Evolutionary conservation across 1,140 invertebrate genomes (phyloP), one percentile per base, ranked within the genome.

Genomic region (Rhysida immarginata): DNA sequence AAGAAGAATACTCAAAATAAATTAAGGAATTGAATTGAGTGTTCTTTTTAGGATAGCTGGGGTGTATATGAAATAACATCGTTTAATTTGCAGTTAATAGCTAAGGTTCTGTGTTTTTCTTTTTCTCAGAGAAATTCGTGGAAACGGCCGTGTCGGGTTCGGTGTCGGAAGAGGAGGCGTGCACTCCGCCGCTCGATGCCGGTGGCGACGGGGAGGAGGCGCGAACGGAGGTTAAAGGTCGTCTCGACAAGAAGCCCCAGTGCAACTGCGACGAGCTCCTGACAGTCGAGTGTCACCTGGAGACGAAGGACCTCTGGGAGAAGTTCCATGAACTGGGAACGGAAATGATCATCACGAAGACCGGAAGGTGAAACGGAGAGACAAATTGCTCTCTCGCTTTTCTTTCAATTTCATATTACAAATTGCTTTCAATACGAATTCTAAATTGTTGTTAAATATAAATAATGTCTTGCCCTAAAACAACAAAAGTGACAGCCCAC

Each of bases 261-360:
- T 85, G 82, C 70, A 86, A 83, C 65, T 67, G 66, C 49, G 61
- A 61, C 21, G 66, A 68, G 21, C 55, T 68, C 27, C 57, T 62
- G 48, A 42, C 49, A 54, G 63, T 67, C 44, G 57, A 65, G 43
- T 69, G 68, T 56, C 65, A 65, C 55, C 61, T 78, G 50, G 77
- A 78, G 60, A 70, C 70, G 21, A 71, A 73, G 58, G 88, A 94
- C 56, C 74, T 90, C 20, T 90, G 87, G 87, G 84, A 91, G 71
- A 88, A 92, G 72, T 96, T 96, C 74, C 87, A 94, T 69, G 83
- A 90, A 54, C 74, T 94, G 45, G 89, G 90, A 58, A 96, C 92
- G 0, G 93, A 96, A 70, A 96, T 96, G 93, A 96, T 96, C 71
- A 96, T 96, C 70, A 96, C 93, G 16, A 96, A 96, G 75, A 91